Base-by-base conservation (phyloP, 2,888 invertebrate genomes). In the Tanypteryx hageni region DNA sequence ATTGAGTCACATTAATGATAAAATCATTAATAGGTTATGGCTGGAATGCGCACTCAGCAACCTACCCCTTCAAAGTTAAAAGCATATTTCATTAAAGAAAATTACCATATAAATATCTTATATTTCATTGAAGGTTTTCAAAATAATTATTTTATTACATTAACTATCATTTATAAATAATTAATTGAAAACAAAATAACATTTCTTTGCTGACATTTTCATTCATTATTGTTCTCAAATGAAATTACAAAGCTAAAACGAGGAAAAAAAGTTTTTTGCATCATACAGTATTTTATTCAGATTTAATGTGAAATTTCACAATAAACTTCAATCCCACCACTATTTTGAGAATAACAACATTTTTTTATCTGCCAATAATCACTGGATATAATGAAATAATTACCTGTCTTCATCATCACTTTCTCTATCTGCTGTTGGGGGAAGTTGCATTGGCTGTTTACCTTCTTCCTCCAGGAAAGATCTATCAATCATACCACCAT, bases 401-500 rank as follows among this genome's bases (percentile, higher is more conserved):
- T 95, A 96, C 96, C 96, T 96, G 93, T 96, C 96, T n/a, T 96
- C 96, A 92, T 96, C 96, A 92, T 95, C 95, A 68, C 94, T 94
- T 93, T 95, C 95, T 94, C 94, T 68, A 13, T 81, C 59, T 59
- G 68, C n/a, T 76, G 76, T 91, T 59, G 83, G 91, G 85, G 76
- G 82, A 27, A 22, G 95, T 16, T 95, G 95, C 58, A 64, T 68
- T 83, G 76, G 92, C 16, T 93, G 92, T 27, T 92, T 92, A 94
- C 93, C 27, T 92, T 81, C 27, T 94, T 98, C 98, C 93, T 98
- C 98, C 81, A 98, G 95, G 94, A 98, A 98, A 92, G 97, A 97
- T 94, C 96, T 96, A 94, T 97, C 97, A 68, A 97, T 94, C n/a
- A 97, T 97, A 18, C 97, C 97, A 94, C 96, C 95, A 95, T 98